A percentile compares a stretch with the other conserved stretches of the same genome.
Evolutionary conservation across 1,140 invertebrate species (phyloP).

Genomic region (Wiebesia pumilae): DNA sequence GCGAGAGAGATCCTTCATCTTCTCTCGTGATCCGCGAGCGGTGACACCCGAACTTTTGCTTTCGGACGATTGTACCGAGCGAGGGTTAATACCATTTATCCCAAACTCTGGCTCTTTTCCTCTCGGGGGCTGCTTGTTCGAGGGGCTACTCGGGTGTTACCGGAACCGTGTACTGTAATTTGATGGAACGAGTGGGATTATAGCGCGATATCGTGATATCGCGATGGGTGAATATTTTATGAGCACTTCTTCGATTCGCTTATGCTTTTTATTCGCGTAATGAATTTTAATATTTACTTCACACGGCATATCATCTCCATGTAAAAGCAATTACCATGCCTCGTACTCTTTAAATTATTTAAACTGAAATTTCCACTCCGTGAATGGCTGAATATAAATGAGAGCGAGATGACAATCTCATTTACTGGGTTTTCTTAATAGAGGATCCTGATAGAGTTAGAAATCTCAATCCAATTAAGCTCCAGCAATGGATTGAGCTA

Average conservation of each 20-base stretch:
- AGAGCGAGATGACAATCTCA: background rate
- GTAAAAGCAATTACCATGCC: background rate
- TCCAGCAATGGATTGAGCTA: background rate
- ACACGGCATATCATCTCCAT: background rate
- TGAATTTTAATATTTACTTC: slow-evolving; percentile 1
- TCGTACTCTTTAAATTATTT: no score
- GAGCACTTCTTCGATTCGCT: background rate
- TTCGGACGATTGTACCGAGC: background rate
- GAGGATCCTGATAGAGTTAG: background rate
- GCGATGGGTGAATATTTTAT: background rate
- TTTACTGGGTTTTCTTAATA: background rate
- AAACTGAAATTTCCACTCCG: background rate
- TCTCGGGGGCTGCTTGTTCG: background rate
- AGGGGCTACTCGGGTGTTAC: background rate
- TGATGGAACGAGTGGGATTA: background rate
- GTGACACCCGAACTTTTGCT: no score
- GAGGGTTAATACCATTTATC: background rate
- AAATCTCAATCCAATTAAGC: background rate
- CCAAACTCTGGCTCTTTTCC: background rate
- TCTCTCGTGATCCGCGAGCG: no score
- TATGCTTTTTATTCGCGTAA: background rate
- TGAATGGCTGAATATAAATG: background rate
- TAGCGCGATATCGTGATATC: no score
- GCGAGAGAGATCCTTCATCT: no score
- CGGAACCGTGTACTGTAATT: background rate